Conservation (phyloP, 1,140 invertebrate genomes). For the Drosophila sproati region DNA sequence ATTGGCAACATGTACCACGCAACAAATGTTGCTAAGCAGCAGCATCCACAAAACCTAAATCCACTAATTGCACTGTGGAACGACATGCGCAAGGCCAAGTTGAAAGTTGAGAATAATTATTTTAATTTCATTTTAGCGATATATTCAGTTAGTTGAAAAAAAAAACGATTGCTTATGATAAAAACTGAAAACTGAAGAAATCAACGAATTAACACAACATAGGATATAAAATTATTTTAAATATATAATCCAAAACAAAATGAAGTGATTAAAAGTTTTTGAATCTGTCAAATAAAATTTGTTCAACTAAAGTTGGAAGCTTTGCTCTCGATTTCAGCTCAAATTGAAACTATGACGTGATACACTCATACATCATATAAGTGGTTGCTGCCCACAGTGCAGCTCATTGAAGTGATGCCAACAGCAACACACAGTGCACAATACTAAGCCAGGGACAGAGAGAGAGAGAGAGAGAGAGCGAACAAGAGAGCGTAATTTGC, state of each 20-base stretch:
- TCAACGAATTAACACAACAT: too few relatives aligned
- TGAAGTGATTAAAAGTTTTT: too few relatives aligned
- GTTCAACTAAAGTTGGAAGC: too few relatives aligned
- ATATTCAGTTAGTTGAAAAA: too few relatives aligned
- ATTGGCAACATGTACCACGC: conserved; percentile 13
- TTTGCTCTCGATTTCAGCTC: too few relatives aligned
- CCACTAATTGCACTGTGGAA: conserved; percentile 29
- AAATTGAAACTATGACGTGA: too few relatives aligned
- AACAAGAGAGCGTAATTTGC: conserved; percentile 31
- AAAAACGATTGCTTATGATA: too few relatives aligned
- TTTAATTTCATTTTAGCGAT: too few relatives aligned
- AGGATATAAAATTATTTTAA: too few relatives aligned
- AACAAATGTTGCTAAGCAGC: conserved; percentile 47
- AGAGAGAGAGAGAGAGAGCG: conserved; percentile 17
- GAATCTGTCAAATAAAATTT: too few relatives aligned
- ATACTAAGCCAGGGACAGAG: conserved; percentile 24
- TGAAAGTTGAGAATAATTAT: background rate
- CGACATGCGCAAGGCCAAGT: background rate
- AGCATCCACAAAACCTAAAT: conserved; percentile 54
- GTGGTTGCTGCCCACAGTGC: conserved; percentile 9
- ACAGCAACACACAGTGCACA: conserved; percentile 13
- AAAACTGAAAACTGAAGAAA: too few relatives aligned
- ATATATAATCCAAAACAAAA: too few relatives aligned
- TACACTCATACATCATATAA: background rate
- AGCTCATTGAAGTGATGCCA: conserved; percentile 12